phyloP scores from a whole-genome alignment of 2,888 invertebrate genomes.

The Slavum lentiscoides region DNA sequence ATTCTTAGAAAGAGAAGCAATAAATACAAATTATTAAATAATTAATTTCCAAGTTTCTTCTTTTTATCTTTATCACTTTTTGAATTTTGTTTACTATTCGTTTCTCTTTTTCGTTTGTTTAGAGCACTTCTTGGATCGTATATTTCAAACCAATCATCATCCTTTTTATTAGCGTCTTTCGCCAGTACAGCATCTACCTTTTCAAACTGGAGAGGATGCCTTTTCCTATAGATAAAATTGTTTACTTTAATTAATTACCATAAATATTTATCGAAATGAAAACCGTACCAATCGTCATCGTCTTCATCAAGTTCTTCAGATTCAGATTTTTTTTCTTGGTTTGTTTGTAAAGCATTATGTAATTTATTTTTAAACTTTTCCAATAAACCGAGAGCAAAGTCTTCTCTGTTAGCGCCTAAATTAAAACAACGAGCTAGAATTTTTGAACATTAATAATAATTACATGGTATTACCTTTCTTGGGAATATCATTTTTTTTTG shows the following conservation, averaged over 20 bases:
- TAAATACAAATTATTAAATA: neutral
- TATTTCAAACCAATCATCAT: slow-evolving; percentile 95
- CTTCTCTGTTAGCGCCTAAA: slow-evolving; percentile 64
- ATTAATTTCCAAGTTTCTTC: slow-evolving; percentile 9
- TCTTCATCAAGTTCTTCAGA: slow-evolving; percentile 58
- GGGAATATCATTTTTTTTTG: slow-evolving; percentile 68
- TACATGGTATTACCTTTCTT: slow-evolving; percentile 65
- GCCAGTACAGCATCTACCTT: slow-evolving; percentile 74
- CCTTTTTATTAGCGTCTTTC: slow-evolving; percentile 89
- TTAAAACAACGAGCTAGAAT: neutral
- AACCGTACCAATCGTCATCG: slow-evolving; percentile 57
- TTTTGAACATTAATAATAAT: slow-evolving; percentile 7
- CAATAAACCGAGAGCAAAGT: slow-evolving; percentile 77
- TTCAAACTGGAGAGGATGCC: slow-evolving; percentile 70
- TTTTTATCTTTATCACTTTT: slow-evolving; percentile 39
- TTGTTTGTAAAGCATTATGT: slow-evolving; percentile 69
- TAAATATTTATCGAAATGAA: slow-evolving; percentile 57
- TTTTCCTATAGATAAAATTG: slow-evolving; percentile 64
- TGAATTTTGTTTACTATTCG: slow-evolving; percentile 54
- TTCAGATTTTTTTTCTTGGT: slow-evolving; percentile 59
- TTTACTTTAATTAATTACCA: slow-evolving; percentile 58
- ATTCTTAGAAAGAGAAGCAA: neutral
- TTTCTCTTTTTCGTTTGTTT: slow-evolving; percentile 85
- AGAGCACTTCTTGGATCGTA: slow-evolving; percentile 94
- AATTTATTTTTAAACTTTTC: slow-evolving; percentile 83